Base-by-base conservation (phyloP, 2,888 invertebrate genomes). In the Zaprionus obscuricornis region DNA sequence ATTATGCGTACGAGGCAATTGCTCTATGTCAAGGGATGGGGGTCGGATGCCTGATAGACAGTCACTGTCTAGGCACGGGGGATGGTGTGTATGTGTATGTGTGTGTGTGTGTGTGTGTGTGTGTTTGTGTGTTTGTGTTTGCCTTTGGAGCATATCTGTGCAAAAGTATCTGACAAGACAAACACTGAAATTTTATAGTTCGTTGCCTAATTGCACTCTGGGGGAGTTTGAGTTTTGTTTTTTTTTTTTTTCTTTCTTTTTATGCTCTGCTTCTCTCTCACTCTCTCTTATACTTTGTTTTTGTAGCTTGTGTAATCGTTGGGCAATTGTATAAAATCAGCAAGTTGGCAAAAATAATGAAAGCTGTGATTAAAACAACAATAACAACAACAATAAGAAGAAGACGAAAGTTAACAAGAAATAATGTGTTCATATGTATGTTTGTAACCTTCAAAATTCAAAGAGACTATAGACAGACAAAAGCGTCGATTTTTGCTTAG, bases 151-250 rank as follows among this genome's bases (percentile, higher is more conserved):
- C 20, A 34, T 49, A 59, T 59, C 60, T 56, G 55, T 57, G 63
- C 73, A 40, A 84, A 75, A 83, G 84, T 77, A 77, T 77, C 81
- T 84, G 60, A 24, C 59, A 81, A 81, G 84, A 84, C 81, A 81
- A 81, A 81, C 82, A 84, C 65, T 84, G 82, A 81, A 88, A 88
- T 87, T 88, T 88, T 86, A 87, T 88, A 88, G 88, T 88, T 88
- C 78, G 62, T 64, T 82, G 69, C 71, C 83, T 82, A 87, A 88
- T 88, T 86, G 87, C 75, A 85, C 87, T 87, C 87, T 68, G 65
- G 87, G 87, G 87, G 78, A 74, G 76, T 82, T 85, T 78, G 55
- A 51, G 62, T 31, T 45, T 52, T 51, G 36, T 55, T 52, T 43
- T 49, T 37, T 34, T 47, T 46, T 45, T 36, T 8, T 16, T 46